Percentiles rank a stretch among this genome's conserved stretches.
phyloP scores from a whole-genome alignment of 2,113 vertebrate species.

The Triplophysa dalaica region DNA sequence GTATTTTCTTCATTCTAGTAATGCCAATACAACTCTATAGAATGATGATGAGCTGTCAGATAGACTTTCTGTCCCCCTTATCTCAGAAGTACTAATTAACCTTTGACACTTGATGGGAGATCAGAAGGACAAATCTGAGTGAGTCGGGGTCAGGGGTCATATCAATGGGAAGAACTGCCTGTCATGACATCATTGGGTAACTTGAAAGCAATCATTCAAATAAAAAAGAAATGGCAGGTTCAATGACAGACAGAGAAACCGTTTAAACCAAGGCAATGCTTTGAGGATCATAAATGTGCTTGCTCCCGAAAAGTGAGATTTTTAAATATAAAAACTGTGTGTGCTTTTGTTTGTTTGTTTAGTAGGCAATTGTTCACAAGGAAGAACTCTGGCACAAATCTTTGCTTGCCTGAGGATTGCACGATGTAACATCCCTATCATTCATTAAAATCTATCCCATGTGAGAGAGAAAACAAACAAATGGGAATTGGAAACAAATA shows the following conservation, averaged over 20 bases:
- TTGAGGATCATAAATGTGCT: neutral
- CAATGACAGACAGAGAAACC: neutral
- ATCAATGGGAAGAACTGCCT: conserved; percentile 39
- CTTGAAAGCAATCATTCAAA: conserved; percentile 62
- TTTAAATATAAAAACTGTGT: neutral
- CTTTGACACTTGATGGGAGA: conserved; percentile 35
- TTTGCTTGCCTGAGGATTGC: conserved; percentile 10
- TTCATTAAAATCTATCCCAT: conserved; percentile 8
- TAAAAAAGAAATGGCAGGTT: conserved; percentile 54
- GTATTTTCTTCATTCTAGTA: neutral
- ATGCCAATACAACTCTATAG: neutral
- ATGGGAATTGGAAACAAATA: neutral
- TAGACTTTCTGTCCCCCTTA: conserved; percentile 1
- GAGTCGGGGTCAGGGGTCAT: conserved; percentile 47
- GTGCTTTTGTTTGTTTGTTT: conserved; percentile 24
- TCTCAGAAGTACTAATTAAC: conserved; percentile 21
- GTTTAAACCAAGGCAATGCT: neutral
- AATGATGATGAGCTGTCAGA: neutral
- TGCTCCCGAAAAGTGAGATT: neutral
- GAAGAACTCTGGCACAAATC: conserved; percentile 16
- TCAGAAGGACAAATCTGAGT: conserved; percentile 36
- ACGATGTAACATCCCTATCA: conserved; percentile 10
- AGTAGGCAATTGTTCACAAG: neutral
- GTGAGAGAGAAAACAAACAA: conserved; percentile 18
- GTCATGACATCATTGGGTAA: conserved; percentile 15